A percentile compares a stretch with the other conserved stretches of the same genome.
Evolutionary conservation across 2,113 vertebrate species (phyloP).

Genomic region (Poicephalus meyeri): DNA sequence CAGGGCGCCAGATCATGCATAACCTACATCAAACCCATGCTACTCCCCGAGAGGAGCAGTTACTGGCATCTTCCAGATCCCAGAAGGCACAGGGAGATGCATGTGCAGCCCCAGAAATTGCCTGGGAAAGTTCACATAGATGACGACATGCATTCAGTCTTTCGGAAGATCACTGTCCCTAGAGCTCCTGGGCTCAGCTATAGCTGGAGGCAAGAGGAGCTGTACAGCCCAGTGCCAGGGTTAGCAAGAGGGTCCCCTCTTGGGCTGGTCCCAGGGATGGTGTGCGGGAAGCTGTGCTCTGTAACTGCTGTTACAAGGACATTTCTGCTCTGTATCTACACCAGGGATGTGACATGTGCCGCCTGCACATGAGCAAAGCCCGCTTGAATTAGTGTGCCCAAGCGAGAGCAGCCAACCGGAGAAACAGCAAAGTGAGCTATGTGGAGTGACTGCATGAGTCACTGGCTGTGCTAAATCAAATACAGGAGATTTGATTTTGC

Average conservation of each 20-base stretch:
- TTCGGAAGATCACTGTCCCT: background rate
- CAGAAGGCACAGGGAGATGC: background rate
- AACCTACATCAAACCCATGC: background rate
- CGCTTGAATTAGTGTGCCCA: background rate
- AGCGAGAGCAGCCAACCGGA: background rate
- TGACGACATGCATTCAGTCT: background rate
- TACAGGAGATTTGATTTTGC: slow-evolving; percentile 47
- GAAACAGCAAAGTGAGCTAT: background rate
- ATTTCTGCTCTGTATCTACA: background rate
- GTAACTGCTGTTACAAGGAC: background rate
- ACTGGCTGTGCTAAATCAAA: slow-evolving; percentile 56
- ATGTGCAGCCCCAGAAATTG: background rate
- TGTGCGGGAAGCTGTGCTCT: background rate
- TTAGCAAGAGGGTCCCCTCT: background rate
- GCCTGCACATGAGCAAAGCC: background rate
- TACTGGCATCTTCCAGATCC: background rate
- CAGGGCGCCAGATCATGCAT: background rate
- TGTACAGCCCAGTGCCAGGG: background rate
- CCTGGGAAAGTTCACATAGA: background rate
- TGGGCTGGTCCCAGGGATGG: background rate
- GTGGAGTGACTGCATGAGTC: slow-evolving; percentile 17
- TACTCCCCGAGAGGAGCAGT: background rate
- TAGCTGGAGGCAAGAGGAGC: background rate
- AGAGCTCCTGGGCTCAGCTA: background rate
- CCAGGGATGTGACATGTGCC: background rate